Conservation (phyloP, 2,113 vertebrate genomes). For the Numenius arquata region DNA sequence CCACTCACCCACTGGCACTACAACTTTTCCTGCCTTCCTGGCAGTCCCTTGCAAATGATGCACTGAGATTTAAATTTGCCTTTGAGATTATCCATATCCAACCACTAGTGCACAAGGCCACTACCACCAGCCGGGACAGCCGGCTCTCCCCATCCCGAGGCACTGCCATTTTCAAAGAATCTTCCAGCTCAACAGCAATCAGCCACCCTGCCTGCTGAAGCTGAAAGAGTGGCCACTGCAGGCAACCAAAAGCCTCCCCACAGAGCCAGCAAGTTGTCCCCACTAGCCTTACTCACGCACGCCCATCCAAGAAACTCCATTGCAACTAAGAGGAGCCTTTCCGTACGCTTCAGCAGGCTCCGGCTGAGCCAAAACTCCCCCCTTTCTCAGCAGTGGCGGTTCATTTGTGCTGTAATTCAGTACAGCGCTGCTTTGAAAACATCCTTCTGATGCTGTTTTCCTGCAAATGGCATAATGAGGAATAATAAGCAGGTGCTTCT, state of each 20-base stretch:
- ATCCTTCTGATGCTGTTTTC: neutral
- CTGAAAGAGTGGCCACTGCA: fast-evolving
- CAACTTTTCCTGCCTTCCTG: neutral
- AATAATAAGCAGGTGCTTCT: conserved; percentile 18
- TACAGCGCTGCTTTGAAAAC: neutral
- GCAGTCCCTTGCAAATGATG: neutral
- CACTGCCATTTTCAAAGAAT: neutral
- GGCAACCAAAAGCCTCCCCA: neutral
- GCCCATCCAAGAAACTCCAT: fast-evolving
- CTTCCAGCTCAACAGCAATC: neutral
- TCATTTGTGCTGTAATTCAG: neutral
- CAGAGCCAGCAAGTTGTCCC: too few relatives aligned
- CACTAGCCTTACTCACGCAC: neutral
- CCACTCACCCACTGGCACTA: fast-evolving
- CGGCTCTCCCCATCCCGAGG: neutral
- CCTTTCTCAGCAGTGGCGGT: neutral
- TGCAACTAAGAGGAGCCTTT: neutral
- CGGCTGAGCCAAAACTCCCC: neutral
- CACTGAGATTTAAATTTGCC: neutral
- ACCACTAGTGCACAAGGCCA: fast-evolving
- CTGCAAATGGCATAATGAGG: neutral
- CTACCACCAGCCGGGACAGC: fast-evolving
- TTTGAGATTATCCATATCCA: fast-evolving
- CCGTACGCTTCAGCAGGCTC: fast-evolving
- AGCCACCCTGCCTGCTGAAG: fast-evolving